phyloP scores from a whole-genome alignment of 2,797 vertebrate species.

The Platalea minor region DNA sequence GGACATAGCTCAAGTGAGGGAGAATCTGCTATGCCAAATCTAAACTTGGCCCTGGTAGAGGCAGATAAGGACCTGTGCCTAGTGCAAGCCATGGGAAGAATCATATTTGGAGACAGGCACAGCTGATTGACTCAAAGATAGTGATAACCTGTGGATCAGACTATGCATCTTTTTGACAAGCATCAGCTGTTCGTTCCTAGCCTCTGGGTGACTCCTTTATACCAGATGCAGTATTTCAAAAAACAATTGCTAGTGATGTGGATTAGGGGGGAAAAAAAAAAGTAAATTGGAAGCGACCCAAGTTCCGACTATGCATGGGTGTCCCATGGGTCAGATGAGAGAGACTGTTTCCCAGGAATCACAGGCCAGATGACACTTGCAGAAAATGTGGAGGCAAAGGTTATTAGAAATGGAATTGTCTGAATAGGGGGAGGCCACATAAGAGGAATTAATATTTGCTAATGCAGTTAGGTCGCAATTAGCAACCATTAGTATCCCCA shows the following conservation, averaged over 20 bases:
- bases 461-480: slow-evolving; percentile 8
- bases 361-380: slow-evolving; percentile 50
- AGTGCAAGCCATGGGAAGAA: slow-evolving; percentile 56
- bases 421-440: background rate
- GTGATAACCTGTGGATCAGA: slow-evolving; percentile 64
- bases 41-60: slow-evolving; percentile 65
- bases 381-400: slow-evolving; percentile 53
- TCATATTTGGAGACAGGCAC: slow-evolving; percentile 45
- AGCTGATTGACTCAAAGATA: slow-evolving; percentile 62
- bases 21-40: slow-evolving; percentile 65
- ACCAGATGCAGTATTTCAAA: slow-evolving; percentile 63
- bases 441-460: slow-evolving; percentile 9
- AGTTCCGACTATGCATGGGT: slow-evolving; percentile 9
- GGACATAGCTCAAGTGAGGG: slow-evolving; percentile 63
- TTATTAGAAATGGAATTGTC: slow-evolving; percentile 24
- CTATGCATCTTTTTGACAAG: slow-evolving; percentile 59
- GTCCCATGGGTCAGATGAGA: slow-evolving; percentile 62
- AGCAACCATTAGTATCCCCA: background rate
- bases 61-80: slow-evolving; percentile 65
- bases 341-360: slow-evolving; percentile 61
- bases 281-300: slow-evolving; percentile 25
- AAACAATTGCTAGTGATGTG: slow-evolving; percentile 50
- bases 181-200: slow-evolving; percentile 58
- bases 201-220: slow-evolving; percentile 57
- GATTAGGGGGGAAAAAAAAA: background rate